A percentile compares a stretch with the other conserved stretches of the same genome.
Evolutionary conservation across 1,140 invertebrate species (phyloP).

Genomic region (Halotydeus destructor): DNA sequence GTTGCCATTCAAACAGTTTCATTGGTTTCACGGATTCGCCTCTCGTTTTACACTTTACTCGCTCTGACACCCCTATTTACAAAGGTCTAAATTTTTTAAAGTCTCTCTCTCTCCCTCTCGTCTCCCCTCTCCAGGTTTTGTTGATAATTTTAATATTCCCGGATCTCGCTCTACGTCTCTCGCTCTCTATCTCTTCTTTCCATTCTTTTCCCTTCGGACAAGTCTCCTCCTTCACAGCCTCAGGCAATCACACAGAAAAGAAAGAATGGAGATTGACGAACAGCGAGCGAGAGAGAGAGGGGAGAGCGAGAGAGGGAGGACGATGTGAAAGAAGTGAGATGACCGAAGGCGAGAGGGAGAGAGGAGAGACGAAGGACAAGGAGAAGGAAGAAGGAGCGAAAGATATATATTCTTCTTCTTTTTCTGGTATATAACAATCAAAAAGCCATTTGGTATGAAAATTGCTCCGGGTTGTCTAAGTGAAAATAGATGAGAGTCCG

Average conservation of each 20-base stretch:
- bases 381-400: slow-evolving; percentile 19
- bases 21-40: too few species aligned
- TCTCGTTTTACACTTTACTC: too few species aligned
- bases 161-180: too few species aligned
- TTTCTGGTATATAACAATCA: not conserved
- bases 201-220: too few species aligned
- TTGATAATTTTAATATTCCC: too few species aligned
- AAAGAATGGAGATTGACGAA: not conserved
- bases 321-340: too few species aligned
- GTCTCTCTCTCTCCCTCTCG: too few species aligned
- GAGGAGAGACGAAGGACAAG: not conserved
- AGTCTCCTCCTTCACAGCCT: not conserved
- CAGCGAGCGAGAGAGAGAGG: not conserved
- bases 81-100: too few species aligned
- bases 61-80: too few species aligned
- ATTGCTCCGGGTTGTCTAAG: not conserved
- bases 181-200: too few species aligned
- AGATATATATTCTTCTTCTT: not conserved
- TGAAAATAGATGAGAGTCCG: not conserved
- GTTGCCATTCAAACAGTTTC: slow-evolving; percentile 1
- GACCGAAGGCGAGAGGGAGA: slow-evolving; percentile 3
- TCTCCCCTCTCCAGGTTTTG: too few species aligned
- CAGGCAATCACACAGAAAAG: not conserved
- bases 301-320: too few species aligned
- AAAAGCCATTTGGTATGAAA: not conserved